phyloP scores from a whole-genome alignment of 2,797 vertebrate genomes.

The Astyanax mexicanus region DNA sequence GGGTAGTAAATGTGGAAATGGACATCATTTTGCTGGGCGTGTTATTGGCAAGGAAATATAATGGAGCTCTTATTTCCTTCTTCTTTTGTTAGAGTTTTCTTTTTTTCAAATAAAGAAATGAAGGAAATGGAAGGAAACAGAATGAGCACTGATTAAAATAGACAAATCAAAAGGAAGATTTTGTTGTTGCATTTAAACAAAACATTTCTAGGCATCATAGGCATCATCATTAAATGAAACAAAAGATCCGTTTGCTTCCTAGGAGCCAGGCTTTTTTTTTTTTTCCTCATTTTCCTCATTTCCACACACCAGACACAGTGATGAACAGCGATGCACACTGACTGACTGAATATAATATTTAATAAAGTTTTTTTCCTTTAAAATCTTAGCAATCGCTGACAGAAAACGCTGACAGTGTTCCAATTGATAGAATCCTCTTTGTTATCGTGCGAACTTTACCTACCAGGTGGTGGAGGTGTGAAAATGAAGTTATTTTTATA shows the following conservation, averaged over 20 bases:
- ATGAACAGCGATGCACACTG: too few relatives aligned
- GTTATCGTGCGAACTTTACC: not conserved
- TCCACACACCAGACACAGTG: not conserved
- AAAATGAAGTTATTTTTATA: constrained; percentile 64
- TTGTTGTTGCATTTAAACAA: not conserved
- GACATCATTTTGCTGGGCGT: too few relatives aligned
- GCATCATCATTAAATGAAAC: too few relatives aligned
- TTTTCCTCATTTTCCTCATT: not conserved
- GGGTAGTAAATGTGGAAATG: not conserved
- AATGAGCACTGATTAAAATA: not conserved
- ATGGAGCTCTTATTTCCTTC: not conserved
- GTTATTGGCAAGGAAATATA: too few relatives aligned
- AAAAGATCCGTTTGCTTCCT: too few relatives aligned
- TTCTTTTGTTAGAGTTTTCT: too few relatives aligned
- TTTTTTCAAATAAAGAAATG: too few relatives aligned
- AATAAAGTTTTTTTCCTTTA: not conserved
- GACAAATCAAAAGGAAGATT: not conserved
- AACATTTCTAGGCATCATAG: not conserved
- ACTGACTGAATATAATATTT: not conserved
- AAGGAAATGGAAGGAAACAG: not conserved
- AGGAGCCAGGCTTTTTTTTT: too few relatives aligned
- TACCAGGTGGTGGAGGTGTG: not conserved
- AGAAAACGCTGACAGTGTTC: not conserved
- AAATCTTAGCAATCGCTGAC: not conserved
- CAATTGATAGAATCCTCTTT: not conserved